Percentiles rank a stretch among this genome's conserved stretches.
Conservation (phyloP, 2,888 invertebrate species). For the Lithophane semibrunnea region DNA sequence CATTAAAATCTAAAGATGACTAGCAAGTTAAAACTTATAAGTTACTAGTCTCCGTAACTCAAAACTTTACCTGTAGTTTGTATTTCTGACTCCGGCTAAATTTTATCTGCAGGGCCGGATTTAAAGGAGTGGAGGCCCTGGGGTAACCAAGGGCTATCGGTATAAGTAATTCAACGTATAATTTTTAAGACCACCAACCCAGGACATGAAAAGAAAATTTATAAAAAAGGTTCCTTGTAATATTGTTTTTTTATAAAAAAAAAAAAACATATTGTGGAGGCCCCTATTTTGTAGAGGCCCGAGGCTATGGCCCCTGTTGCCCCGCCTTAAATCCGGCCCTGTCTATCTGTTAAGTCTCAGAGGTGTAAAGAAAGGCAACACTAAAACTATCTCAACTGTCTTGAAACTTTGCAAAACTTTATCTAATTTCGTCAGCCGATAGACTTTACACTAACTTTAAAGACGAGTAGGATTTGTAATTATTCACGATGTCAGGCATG, state of each 20-base stretch:
- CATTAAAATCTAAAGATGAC: slow-evolving; percentile 7
- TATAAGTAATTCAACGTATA: too few species aligned
- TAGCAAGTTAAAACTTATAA: background rate
- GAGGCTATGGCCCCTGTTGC: too few species aligned
- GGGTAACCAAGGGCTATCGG: too few species aligned
- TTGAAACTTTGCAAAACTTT: slow-evolving; percentile 17
- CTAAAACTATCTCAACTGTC: slow-evolving; percentile 3
- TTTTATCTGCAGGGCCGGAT: background rate
- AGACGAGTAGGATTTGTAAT: slow-evolving; percentile 23
- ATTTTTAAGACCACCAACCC: too few species aligned
- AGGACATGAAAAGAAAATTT: too few species aligned
- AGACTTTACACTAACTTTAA: background rate
- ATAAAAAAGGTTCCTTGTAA: too few species aligned
- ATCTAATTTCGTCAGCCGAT: background rate
- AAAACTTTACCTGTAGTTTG: slow-evolving; percentile 27
- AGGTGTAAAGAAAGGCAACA: slow-evolving; percentile 12
- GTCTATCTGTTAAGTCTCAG: background rate
- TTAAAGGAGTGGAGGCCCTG: too few species aligned
- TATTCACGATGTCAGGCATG: slow-evolving; percentile 23
- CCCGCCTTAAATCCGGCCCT: too few species aligned
- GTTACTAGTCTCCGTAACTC: background rate
- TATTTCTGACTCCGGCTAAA: slow-evolving; percentile 7
- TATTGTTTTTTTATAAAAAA: too few species aligned
- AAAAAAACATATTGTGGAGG: too few species aligned
- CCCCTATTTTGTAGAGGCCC: too few species aligned